Conservation (phyloP, 2,888 invertebrate species). For the Periphyllus acericola region DNA sequence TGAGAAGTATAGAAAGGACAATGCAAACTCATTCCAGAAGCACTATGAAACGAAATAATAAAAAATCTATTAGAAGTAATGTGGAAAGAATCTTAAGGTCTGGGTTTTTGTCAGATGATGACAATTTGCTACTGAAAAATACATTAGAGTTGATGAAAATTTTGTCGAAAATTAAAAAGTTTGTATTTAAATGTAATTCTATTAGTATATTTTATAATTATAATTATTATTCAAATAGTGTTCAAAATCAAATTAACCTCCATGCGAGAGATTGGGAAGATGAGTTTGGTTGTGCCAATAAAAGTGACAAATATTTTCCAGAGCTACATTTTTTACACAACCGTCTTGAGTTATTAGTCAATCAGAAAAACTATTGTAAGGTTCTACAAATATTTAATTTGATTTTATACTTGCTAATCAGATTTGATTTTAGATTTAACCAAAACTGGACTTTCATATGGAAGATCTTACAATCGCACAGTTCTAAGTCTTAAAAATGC, state of each 20-base stretch:
- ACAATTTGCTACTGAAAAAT: constrained; percentile 40
- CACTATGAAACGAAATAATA: constrained; percentile 19
- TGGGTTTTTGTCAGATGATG: constrained; percentile 45
- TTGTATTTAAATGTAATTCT: background rate
- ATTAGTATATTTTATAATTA: background rate
- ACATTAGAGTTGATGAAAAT: constrained; percentile 52
- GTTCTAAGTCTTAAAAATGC: constrained; percentile 51
- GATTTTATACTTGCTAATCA: background rate
- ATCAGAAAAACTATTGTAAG: constrained; percentile 47
- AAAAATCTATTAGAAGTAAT: constrained; percentile 31
- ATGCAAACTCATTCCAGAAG: constrained; percentile 32
- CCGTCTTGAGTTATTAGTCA: constrained; percentile 15
- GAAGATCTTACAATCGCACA: constrained; percentile 45
- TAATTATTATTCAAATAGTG: background rate
- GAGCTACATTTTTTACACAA: constrained; percentile 24
- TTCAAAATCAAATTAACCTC: constrained; percentile 46
- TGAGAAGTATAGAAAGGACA: constrained; percentile 45
- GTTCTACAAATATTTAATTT: background rate
- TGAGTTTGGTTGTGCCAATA: constrained; percentile 16
- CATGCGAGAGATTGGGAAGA: constrained; percentile 3
- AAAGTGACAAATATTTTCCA: background rate
- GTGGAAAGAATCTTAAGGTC: constrained; percentile 41
- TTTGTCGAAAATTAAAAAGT: constrained; percentile 50
- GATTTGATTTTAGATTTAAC: constrained; percentile 27
- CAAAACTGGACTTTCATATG: constrained; percentile 49